Conservation (phyloP, 2,888 invertebrate genomes). For the Phytoseiulus persimilis region DNA sequence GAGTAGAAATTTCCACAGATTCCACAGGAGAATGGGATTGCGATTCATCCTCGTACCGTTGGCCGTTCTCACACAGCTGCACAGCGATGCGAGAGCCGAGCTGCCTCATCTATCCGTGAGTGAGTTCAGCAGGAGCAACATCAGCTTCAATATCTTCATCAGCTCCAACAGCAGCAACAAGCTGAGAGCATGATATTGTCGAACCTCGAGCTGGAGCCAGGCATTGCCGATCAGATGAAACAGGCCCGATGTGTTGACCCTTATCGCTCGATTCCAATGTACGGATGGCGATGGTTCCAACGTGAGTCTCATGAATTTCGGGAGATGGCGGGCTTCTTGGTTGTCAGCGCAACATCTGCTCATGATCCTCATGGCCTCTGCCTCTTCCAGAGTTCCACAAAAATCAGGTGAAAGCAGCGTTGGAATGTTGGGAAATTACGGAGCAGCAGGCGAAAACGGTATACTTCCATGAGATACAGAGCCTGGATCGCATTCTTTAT, state of each 20-base stretch:
- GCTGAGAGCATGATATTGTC: slow-evolving; percentile 6
- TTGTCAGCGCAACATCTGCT: no score
- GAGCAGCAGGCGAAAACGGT: background rate
- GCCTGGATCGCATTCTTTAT: no score
- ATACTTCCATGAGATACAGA: background rate
- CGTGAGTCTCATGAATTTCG: background rate
- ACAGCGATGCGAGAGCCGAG: background rate
- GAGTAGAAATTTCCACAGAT: background rate
- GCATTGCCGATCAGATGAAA: background rate
- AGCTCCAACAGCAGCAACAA: background rate
- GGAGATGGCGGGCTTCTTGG: background rate
- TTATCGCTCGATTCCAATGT: slow-evolving; percentile 6
- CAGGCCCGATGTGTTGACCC: slow-evolving; percentile 15
- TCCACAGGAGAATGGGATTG: background rate
- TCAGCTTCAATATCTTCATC: background rate
- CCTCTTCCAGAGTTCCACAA: background rate
- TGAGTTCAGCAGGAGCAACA: background rate
- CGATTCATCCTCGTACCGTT: background rate
- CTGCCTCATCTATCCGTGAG: slow-evolving; percentile 16
- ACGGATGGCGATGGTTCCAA: slow-evolving; percentile 33
- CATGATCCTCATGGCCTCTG: no score
- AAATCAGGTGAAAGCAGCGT: background rate
- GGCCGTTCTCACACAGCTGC: background rate
- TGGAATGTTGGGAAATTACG: background rate
- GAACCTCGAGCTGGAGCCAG: background rate